Conservation (phyloP, 2,113 vertebrate species). For the Corythornis vintsioides region DNA sequence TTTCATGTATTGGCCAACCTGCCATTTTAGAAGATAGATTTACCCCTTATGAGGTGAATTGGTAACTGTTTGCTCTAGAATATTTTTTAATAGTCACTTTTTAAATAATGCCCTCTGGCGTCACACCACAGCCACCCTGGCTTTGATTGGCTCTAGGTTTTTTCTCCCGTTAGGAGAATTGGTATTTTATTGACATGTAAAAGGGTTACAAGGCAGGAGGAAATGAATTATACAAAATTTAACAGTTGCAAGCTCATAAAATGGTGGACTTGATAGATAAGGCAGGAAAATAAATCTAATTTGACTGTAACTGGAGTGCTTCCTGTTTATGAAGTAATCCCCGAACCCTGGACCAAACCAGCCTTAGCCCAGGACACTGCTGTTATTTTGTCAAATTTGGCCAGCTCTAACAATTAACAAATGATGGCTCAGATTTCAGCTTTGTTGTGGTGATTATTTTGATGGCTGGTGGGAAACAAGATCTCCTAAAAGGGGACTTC, state of each 20-base stretch:
- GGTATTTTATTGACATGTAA: conserved; percentile 20
- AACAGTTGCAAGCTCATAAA: conserved; percentile 48
- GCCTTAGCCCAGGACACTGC: not conserved
- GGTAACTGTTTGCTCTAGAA: not conserved
- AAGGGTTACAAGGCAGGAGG: conserved; percentile 14
- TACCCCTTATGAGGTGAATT: not conserved
- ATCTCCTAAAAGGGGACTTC: not conserved
- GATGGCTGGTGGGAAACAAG: conserved; percentile 23
- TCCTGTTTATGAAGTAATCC: conserved; percentile 54
- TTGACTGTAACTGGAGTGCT: conserved; percentile 43
- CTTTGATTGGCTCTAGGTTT: not conserved
- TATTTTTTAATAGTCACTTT: not conserved
- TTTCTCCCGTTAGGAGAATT: not conserved
- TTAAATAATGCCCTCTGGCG: conserved; percentile 1
- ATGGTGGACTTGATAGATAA: conserved; percentile 23
- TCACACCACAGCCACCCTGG: not conserved
- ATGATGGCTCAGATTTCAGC: conserved; percentile 29
- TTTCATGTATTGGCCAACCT: not conserved
- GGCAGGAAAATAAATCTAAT: conserved; percentile 51
- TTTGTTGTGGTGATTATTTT: conserved; percentile 34
- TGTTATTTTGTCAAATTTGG: conserved; percentile 51
- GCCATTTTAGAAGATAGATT: conserved; percentile 8
- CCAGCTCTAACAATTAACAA: conserved; percentile 45
- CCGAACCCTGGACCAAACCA: not conserved
- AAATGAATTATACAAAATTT: conserved; percentile 25